Evolutionary conservation across 2,888 invertebrate species (phyloP), one percentile per base, ranked within the genome.

Genomic region (Athalia cordata): DNA sequence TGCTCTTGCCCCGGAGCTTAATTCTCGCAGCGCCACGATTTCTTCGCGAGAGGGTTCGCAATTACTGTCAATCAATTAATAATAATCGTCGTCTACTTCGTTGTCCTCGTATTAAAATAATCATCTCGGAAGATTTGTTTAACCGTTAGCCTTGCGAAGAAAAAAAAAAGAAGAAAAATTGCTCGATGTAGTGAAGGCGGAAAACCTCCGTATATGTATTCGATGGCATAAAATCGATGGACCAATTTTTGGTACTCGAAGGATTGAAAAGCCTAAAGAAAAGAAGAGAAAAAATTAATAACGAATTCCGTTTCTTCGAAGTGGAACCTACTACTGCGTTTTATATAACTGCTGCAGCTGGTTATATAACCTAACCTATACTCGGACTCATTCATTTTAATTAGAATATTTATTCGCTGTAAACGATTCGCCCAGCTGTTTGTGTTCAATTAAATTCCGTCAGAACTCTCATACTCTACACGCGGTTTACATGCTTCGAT

Each of bases 1-100:
- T 68, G 29, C 55, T 68, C 15, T 29, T 68, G 29, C 50, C 50
- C 67, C 5, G 8, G 8, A 15, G 49, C 13, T 50, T n/a, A 8
- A 49, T 9, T 65, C 5, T 15, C 11, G 2, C 29, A 29, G 29
- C 29, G 29, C 29, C 29, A 29, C 29, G 29, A 29, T 29, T 29
- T 29, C 29, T 29, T 29, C 29, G 29, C 29, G 29, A 29, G 29
- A 29, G 68, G 68, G 55, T 68, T 68, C 55, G 50, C 68, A 68
- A 68, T 68, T 68, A 68, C 52, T 55, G 68, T 68, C 68, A 68
- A 68, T 68, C 68, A 68, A 68, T 68, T 29, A 55, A 29, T 29
- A 29, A 29, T 29, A 29, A 29, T 29, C 29, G 29, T 29, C 29
- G 29, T 29, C 29, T 29, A 29, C 29, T 0, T 29, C 29, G 29